Base-by-base conservation (phyloP, 1,140 invertebrate species). In the Brachionus sp. region DNA sequence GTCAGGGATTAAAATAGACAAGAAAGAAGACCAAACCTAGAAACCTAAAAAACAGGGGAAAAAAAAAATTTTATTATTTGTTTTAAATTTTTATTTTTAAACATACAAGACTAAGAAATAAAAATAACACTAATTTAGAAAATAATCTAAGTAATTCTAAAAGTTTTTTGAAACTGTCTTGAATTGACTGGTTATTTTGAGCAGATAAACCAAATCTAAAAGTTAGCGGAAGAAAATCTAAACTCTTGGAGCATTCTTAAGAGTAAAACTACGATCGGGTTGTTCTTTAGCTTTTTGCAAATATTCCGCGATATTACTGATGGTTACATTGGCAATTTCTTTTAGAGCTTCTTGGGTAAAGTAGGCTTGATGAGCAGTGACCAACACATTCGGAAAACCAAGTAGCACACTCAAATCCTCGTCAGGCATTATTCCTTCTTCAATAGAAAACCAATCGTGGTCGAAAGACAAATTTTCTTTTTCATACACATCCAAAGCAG, bases 401-500 rank as follows among this genome's bases (percentile, higher is more conserved):
- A 82, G 35, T 23, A 82, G n/a, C 23, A 19, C 9, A 25, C 23
- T 42, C 25, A 82, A 66, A n/a, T 42, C 35, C 35, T 82, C 77
- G 29, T 82, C 77, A 13, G 37, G 50, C 9, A 64, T 42, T 23
- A 64, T 23, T 7, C 35, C 13, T 35, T 82, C 23, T 13, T 57
- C 35, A 42, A 44, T 5, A 23, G 70, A 75, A 39, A 75, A 75
- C 70, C 53, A 82, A 25, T 82, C 77, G 25, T 44, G 50, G 25
- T 62, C 50, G 33, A 82, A 82, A 1, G 50, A 82, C 19, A 62
- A 7, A 7, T 82, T 82, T 66, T 82, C 77, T 44, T 82, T 64
- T 82, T 82, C 77, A 25, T 82, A 82, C 6, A 82, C 77, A 66
- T 82, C 77, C 19, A 82, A n/a, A 66, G 53, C 77, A 64, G 77